A percentile compares a stretch with the other conserved stretches of the same genome.
Conservation (phyloP, 1,140 invertebrate genomes). For the Drosophila fuyamai region DNA sequence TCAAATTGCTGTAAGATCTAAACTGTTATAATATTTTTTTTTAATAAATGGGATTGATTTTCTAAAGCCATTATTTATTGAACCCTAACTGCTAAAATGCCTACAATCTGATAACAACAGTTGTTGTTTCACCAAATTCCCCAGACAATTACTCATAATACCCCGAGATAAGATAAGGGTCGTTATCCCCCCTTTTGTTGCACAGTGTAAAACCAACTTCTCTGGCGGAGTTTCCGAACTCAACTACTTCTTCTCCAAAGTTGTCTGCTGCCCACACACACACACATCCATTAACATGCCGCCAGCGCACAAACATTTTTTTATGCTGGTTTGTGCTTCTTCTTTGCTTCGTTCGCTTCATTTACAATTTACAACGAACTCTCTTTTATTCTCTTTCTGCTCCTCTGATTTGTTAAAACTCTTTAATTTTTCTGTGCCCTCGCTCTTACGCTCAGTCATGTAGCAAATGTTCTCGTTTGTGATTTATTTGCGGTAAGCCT, state of each 20-base stretch:
- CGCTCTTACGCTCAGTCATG: conserved; percentile 38
- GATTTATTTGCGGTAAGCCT: conserved; percentile 69
- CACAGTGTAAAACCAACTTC: conserved; percentile 28
- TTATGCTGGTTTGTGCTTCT: conserved; percentile 46
- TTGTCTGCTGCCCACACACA: conserved; percentile 68
- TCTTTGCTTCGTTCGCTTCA: conserved; percentile 33
- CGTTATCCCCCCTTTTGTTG: conserved; percentile 4
- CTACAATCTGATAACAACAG: neutral
- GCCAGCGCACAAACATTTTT: conserved; percentile 71
- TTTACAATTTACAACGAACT: conserved; percentile 66
- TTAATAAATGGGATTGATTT: no score
- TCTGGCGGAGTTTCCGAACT: conserved; percentile 57
- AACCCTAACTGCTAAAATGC: neutral
- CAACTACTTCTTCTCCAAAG: conserved; percentile 61
- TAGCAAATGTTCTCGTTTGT: conserved; percentile 72
- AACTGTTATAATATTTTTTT: no score
- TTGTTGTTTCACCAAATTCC: neutral
- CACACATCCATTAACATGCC: conserved; percentile 34
- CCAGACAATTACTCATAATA: neutral
- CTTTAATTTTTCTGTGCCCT: neutral
- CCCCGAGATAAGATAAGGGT: neutral
- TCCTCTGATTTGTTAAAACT: neutral
- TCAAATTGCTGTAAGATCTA: no score
- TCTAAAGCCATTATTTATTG: no score
- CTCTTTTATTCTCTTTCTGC: conserved; percentile 29